Percentiles rank a stretch among this genome's conserved stretches.
Conservation (phyloP, 2,797 vertebrate species). For the Pangasius djambal region DNA sequence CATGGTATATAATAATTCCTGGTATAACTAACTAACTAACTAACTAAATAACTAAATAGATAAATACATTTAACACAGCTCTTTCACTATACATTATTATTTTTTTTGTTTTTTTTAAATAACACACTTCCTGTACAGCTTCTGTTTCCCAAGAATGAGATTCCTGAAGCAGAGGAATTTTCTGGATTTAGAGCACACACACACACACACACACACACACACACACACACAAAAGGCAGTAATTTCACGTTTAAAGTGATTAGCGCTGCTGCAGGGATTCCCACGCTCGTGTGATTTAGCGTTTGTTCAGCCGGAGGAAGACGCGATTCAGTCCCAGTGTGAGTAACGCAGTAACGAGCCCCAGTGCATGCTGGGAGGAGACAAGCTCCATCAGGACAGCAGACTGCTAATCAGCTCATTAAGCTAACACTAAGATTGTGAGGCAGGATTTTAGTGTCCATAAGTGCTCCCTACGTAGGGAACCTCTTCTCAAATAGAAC, state of each 20-base stretch:
- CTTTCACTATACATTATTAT: neutral
- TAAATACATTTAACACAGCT: neutral
- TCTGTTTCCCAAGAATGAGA: neutral
- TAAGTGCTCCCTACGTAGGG: slow-evolving; percentile 16
- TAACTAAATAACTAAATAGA: neutral
- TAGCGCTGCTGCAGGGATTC: slow-evolving; percentile 42
- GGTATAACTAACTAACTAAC: neutral
- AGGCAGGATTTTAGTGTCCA: neutral
- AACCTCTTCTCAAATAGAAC: neutral
- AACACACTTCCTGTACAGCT: neutral
- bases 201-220: slow-evolving; percentile 32
- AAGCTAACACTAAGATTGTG: slow-evolving; percentile 24
- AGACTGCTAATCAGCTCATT: slow-evolving; percentile 27
- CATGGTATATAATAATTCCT: neutral
- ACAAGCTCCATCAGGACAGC: slow-evolving; percentile 40
- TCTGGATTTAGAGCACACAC: neutral
- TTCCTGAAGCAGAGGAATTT: neutral
- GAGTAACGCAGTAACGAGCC: slow-evolving; percentile 46
- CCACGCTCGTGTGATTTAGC: slow-evolving; percentile 26
- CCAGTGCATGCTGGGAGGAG: slow-evolving; percentile 43
- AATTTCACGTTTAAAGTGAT: slow-evolving; percentile 60
- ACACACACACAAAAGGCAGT: slow-evolving; percentile 38
- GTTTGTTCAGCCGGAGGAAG: slow-evolving; percentile 10
- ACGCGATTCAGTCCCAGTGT: neutral
- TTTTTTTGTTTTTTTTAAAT: too few relatives aligned